These are phyloP conservation scores for Ooceraea biroi DNA, from an alignment of 1,140 invertebrate genomes.

Conservation along the genomic window DNA sequence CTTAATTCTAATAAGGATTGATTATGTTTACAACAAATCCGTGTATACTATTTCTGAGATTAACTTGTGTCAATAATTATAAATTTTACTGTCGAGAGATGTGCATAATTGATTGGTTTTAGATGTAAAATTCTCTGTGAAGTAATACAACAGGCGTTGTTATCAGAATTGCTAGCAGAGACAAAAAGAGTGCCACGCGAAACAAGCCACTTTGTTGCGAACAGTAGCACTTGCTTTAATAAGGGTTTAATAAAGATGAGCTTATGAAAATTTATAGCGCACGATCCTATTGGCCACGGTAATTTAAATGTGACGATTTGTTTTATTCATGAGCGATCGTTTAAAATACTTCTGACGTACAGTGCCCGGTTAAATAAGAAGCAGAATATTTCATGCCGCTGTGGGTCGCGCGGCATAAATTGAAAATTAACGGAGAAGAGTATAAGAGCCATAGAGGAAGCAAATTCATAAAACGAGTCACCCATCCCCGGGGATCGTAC, in stretches of 20 bases:
- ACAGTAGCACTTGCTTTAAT: constrained; percentile 46
- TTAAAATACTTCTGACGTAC: constrained; percentile 63
- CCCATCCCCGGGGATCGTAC: not conserved
- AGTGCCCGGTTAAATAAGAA: constrained; percentile 63
- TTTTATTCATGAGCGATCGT: constrained; percentile 66
- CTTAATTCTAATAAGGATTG: not conserved
- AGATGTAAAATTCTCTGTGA: not conserved
- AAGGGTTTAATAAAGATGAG: constrained; percentile 64
- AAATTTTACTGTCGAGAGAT: not conserved
- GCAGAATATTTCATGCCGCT: constrained; percentile 52
- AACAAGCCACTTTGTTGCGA: constrained; percentile 59
- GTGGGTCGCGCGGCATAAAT: constrained; percentile 56
- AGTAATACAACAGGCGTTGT: constrained; percentile 11
- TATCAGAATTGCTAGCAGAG: constrained; percentile 19
- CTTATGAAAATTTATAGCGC: constrained; percentile 65
- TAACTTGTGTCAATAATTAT: not conserved
- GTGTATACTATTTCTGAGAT: not conserved
- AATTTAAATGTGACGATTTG: constrained; percentile 64
- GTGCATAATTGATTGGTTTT: not conserved
- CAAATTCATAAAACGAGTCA: constrained; percentile 33
- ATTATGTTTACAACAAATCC: not conserved
- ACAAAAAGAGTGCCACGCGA: not conserved
- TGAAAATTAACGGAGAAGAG: constrained; percentile 59
- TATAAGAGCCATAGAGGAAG: constrained; percentile 32
- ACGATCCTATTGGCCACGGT: constrained; percentile 57